Evolutionary conservation across 2,888 invertebrate species (phyloP), one percentile per base, ranked within the genome.

Genomic region (Melangyna quadrimaculata): DNA sequence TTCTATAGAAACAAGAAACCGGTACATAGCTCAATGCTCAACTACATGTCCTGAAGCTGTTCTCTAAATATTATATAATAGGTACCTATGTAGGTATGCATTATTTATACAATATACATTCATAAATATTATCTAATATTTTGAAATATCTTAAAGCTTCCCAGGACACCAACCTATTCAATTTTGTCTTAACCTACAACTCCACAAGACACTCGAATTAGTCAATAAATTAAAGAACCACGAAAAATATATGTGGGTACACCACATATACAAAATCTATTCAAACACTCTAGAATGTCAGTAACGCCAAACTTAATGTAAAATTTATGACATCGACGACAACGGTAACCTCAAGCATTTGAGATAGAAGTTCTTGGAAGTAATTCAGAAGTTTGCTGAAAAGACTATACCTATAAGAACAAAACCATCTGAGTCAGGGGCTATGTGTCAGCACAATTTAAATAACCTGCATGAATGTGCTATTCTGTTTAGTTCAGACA

Each of bases 401-500:
- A 59, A 14, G 14, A 37, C 22, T 17, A 5, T n/a, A 1, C n/a
- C n/a, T 55, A 14, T 22, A 22, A 59, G 32, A 43, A 65, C 65
- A 14, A 45, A 45, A 14, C 14, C 27, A 45, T 32, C 65, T 65
- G 65, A 65, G 45, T 65, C 45, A 65, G 27, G 19, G 59, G 59
- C 63, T 29, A 43, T 45, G 29, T 65, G 65, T 45, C 65, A 65
- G 29, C 65, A 65, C 17, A 45, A 65, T 65, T 32, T 65, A 29
- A 65, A 65, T 65, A 65, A 65, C 65, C 65, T 29, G 65, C 29
- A 65, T 19, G 43, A 27, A 63, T 63, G 29, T 43, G 27, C 37
- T 43, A 6, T 65, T 65, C 63, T 22, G 7, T 35, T 29, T 8
- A 69, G 51, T 51, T 51, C 24, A 51, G 37, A 69, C 67, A 35